A percentile compares a stretch with the other conserved stretches of the same genome.
Evolutionary conservation across 2,797 vertebrate genomes (phyloP).

Genomic region (Xenopus petersii): DNA sequence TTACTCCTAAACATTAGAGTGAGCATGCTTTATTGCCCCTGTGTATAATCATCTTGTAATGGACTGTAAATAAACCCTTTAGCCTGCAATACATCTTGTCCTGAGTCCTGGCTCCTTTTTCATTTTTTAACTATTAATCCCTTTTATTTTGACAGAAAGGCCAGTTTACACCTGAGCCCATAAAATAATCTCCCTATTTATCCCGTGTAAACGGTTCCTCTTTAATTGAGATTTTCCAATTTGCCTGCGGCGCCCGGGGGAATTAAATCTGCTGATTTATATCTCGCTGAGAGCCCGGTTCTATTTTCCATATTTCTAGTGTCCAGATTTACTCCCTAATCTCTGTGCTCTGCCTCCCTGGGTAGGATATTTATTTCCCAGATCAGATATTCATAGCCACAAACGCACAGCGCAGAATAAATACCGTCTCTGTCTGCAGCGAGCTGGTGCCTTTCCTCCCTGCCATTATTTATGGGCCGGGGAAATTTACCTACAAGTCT

Average conservation of each 20-base stretch:
- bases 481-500: neutral
- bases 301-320: constrained; percentile 29
- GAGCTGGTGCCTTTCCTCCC: neutral
- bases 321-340: constrained; percentile 25
- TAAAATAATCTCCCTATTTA: constrained; percentile 39
- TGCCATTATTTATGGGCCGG: neutral
- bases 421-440: neutral
- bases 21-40: neutral
- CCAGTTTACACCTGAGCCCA: constrained; percentile 27
- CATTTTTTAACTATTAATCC: neutral
- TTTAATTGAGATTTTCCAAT: constrained; percentile 42
- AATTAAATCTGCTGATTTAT: constrained; percentile 42
- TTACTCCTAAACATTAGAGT: too few relatives aligned
- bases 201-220: constrained; percentile 24
- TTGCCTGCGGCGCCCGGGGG: constrained; percentile 5
- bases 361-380: constrained; percentile 27
- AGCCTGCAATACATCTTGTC: constrained; percentile 14
- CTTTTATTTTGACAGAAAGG: constrained; percentile 17
- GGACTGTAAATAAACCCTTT: constrained; percentile 19
- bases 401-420: constrained; percentile 17
- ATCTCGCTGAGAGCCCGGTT: constrained; percentile 7
- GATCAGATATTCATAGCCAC: constrained; percentile 28
- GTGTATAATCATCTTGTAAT: constrained; percentile 28
- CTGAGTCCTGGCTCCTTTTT: neutral
- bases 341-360: constrained; percentile 14